Evolutionary conservation across 2,888 invertebrate genomes (phyloP), one percentile per base, ranked within the genome.

Genomic region (Pogonocherus hispidulus): DNA sequence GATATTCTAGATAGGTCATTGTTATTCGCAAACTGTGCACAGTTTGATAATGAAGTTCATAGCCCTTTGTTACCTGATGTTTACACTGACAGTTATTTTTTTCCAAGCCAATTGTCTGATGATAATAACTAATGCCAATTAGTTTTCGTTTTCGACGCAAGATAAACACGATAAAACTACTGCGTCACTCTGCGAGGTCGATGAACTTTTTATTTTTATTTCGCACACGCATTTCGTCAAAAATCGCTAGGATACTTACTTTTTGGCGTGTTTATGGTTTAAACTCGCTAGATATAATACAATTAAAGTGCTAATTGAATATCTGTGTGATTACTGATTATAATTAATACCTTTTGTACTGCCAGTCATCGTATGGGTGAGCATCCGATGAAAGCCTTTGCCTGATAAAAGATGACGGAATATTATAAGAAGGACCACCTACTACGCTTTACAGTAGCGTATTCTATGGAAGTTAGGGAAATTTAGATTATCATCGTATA

Each of bases 201-300:
- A 23, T 27, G 62, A 62, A 32, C 62, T 62, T 62, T 62, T 62
- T 62, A 62, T 62, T 49, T 62, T 62, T 51, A 49, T 62, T 62
- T 62, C 62, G 62, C 35, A 16, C 35, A 37, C 51, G 22, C 37
- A 22, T 27, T 18, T 32, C 27, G 16, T n/a, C 19, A 59, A 59
- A 59, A 27, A 41, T 59, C 18, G 11, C 18, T n/a, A 4, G 27
- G n/a, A 27, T 18, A 47, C 27, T 59, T 59, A 8, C 16, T n/a
- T n/a, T n/a, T 16, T 27, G 5, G n/a, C 16, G 11, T 41, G 14
- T 3, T 41, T 14, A n/a, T 41, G 14, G 6, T 41, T 41, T 16
- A n/a, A n/a, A n/a, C 5, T 5, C 41, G 14, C 11, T 41, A 27
- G 27, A 27, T 41, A n/a, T 16, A 41, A n/a, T n/a, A n/a, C 14